Evolutionary conservation across 2,888 invertebrate genomes (phyloP), one percentile per base, ranked within the genome.

Genomic region (Bugula neritina): DNA sequence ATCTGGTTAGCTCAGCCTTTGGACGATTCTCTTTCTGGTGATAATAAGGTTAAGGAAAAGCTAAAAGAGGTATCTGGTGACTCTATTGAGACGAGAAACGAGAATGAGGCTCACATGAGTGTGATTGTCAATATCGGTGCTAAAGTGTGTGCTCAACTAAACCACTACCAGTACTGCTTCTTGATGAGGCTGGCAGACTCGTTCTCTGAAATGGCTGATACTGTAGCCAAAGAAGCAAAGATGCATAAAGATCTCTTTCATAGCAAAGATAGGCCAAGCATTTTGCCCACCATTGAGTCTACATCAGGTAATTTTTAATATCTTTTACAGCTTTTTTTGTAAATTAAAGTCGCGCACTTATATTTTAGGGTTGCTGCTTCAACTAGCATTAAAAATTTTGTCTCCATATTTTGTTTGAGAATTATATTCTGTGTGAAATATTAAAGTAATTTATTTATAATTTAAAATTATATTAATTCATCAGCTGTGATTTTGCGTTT

Each of bases 141-240:
- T 79, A 87, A 94, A 79, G 90, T 94, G 71, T 92, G 92, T 75
- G 87, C 94, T 1, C 95, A 96, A 85, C 87, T 97, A 74, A 95
- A 94, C 86, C 95, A 95, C 84, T 94, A 92, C 85, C 95, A 96
- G 86, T 91, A 91, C 85, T 87, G 95, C 77, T 95, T 96, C 86
- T 87, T 96, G 71, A 85, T 94, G 84, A 87, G 95, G 71, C 87
- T 94, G 78, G 87, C 91, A 31, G 95, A 96, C 84, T 89, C 90
- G 70, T 84, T 93, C 43, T 72, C 90, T 91, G 75, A 87, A 27
- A 63, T 76, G 71, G 54, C 72, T 23, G 81, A 79, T 72, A 80
- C 78, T 72, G 74, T 81, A 31, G 81, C 80, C 72, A 77, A 79
- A 58, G 79, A 78, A 34, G 75, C 78, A 34, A 78, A 78, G 52